A percentile compares a stretch with the other conserved stretches of the same genome.
Conservation (phyloP, 2,113 vertebrate genomes). For the Stictonetta naevosa region DNA sequence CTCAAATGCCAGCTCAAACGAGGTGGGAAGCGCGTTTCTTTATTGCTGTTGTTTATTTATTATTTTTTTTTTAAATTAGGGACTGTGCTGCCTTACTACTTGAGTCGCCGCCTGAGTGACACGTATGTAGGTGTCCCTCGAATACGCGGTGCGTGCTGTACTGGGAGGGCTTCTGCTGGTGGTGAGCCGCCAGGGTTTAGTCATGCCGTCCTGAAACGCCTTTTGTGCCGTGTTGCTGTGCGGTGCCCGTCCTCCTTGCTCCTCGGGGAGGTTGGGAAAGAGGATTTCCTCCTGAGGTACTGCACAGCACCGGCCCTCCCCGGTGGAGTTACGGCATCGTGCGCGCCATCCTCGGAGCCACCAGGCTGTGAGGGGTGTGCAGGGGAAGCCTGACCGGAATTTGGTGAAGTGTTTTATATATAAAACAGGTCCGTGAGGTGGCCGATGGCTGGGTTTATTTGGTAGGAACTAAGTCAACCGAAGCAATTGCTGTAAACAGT, state of each 20-base stretch:
- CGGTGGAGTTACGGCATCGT: fast-evolving
- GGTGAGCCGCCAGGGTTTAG: background rate
- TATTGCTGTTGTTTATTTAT: background rate
- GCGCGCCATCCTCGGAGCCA: fast-evolving
- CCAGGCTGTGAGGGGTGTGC: fast-evolving
- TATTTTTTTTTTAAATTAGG: background rate
- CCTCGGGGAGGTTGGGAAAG: background rate
- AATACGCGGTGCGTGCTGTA: background rate
- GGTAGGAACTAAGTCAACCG: background rate
- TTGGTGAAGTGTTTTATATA: background rate
- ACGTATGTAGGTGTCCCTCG: background rate
- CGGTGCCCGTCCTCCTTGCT: background rate
- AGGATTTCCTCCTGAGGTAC: background rate
- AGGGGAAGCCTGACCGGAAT: fast-evolving
- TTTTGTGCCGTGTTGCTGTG: fast-evolving
- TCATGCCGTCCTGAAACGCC: fast-evolving
- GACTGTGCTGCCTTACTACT: background rate
- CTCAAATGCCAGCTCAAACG: no score
- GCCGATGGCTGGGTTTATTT: background rate
- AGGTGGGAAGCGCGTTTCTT: background rate
- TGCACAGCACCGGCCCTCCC: fast-evolving
- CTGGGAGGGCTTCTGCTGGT: background rate
- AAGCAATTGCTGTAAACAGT: background rate
- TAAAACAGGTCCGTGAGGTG: background rate
- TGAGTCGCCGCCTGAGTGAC: background rate